A percentile compares a stretch with the other conserved stretches of the same genome.
Evolutionary conservation across 2,888 invertebrate genomes (phyloP).

Genomic region (Drosophila neotestacea): DNA sequence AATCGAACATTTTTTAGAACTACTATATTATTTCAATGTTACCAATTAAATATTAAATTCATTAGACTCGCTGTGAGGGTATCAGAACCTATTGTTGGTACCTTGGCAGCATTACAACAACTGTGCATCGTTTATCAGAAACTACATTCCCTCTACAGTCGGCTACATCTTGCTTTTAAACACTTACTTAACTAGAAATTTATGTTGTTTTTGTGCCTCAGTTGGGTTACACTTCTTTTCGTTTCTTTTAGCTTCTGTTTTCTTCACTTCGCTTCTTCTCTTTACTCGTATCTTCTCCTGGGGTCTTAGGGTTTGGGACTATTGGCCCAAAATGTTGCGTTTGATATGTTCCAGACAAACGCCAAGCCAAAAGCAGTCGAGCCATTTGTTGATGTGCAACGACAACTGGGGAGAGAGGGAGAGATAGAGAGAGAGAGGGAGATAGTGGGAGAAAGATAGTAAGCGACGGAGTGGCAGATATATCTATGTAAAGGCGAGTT

Average conservation of each 20-base stretch:
- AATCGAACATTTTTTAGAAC: no score
- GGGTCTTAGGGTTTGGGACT: conserved; percentile 28
- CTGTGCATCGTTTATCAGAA: conserved; percentile 33
- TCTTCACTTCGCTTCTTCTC: neutral
- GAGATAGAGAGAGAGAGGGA: neutral
- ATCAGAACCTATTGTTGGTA: conserved; percentile 4
- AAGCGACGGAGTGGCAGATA: conserved; percentile 37
- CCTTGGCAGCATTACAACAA: conserved; percentile 22
- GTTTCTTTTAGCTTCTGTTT: no score
- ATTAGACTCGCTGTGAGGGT: neutral
- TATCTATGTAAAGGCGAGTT: conserved; percentile 68
- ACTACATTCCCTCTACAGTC: conserved; percentile 8
- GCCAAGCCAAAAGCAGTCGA: conserved; percentile 47
- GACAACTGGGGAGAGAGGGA: conserved; percentile 30
- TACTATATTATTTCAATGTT: neutral
- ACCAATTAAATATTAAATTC: neutral
- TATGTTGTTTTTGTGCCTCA: conserved; percentile 73
- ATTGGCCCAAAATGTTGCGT: conserved; percentile 75
- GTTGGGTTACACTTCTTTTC: conserved; percentile 17
- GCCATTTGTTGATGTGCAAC: conserved; percentile 71
- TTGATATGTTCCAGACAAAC: conserved; percentile 76
- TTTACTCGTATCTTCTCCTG: neutral
- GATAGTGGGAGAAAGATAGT: neutral
- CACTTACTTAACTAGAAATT: conserved; percentile 81
- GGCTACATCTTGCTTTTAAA: conserved; percentile 73